Conservation (phyloP, 2,888 invertebrate genomes). For the Dicyrtomina minuta region DNA sequence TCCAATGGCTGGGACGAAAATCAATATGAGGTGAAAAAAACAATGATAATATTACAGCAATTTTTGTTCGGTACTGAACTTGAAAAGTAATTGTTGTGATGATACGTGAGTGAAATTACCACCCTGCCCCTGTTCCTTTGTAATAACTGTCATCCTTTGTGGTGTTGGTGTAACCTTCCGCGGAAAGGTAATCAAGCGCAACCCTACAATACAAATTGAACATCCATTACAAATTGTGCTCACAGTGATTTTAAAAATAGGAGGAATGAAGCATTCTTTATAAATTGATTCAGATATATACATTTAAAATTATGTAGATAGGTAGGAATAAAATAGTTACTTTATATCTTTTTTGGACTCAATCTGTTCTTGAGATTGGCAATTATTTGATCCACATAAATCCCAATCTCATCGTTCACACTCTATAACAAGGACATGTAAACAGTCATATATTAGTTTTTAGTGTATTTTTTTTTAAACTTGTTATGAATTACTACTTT, state of each 20-base stretch:
- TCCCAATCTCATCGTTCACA: slow-evolving; percentile 54
- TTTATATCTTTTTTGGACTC: slow-evolving; percentile 48
- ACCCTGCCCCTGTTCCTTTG: slow-evolving; percentile 64
- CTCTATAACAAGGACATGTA: slow-evolving; percentile 35
- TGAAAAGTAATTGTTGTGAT: too few species aligned
- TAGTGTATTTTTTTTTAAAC: background rate
- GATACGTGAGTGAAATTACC: slow-evolving; percentile 36
- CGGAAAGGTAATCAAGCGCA: slow-evolving; percentile 67
- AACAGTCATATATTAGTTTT: too few species aligned
- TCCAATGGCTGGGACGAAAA: too few species aligned
- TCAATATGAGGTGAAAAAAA: too few species aligned
- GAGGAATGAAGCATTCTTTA: too few species aligned
- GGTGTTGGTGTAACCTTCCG: slow-evolving; percentile 77
- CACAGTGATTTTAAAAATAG: too few species aligned
- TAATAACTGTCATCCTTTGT: slow-evolving; percentile 78
- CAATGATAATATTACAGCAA: too few species aligned
- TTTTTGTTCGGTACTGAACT: too few species aligned
- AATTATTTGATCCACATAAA: slow-evolving; percentile 54
- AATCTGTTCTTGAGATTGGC: slow-evolving; percentile 54
- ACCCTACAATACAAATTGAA: slow-evolving; percentile 49
- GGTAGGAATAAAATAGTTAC: too few species aligned
- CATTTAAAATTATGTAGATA: too few species aligned
- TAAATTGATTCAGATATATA: background rate
- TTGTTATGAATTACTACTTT: background rate
- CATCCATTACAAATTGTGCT: too few species aligned